phyloP scores from a whole-genome alignment of 2,888 invertebrate species.

The Philhelius pedissequus region DNA sequence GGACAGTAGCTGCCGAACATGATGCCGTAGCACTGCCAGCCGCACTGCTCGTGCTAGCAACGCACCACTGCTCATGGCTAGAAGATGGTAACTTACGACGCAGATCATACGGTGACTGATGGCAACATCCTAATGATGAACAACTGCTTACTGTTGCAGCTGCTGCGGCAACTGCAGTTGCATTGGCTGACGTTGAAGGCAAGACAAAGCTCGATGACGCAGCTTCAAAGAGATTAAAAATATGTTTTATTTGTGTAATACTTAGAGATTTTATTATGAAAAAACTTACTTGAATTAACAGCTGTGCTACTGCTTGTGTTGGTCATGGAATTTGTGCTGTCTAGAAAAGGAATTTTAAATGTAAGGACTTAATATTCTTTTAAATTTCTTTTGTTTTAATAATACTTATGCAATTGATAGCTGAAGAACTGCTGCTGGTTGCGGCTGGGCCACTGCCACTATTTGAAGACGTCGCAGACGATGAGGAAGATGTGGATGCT shows the following conservation, averaged over 20 bases:
- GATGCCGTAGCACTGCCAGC: constrained; percentile 58
- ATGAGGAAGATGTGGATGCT: constrained; percentile 68
- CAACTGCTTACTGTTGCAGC: constrained; percentile 72
- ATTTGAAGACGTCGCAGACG: constrained; percentile 48
- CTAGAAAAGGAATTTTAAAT: neutral
- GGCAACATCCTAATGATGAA: constrained; percentile 80
- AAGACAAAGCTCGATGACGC: constrained; percentile 60
- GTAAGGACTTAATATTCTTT: neutral
- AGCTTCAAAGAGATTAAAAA: neutral
- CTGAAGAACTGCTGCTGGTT: constrained; percentile 63
- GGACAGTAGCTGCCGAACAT: constrained; percentile 53
- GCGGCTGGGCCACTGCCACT: constrained; percentile 27
- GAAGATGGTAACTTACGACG: constrained; percentile 85
- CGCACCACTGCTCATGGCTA: constrained; percentile 77
- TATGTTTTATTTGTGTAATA: neutral
- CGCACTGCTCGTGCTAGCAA: constrained; percentile 66
- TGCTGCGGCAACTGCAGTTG: constrained; percentile 69
- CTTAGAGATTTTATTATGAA: constrained; percentile 42
- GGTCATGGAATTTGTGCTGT: constrained; percentile 64
- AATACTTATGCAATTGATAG: constrained; percentile 63
- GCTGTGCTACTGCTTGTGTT: constrained; percentile 65
- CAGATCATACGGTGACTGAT: constrained; percentile 94
- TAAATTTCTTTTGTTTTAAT: neutral
- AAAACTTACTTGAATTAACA: constrained; percentile 46
- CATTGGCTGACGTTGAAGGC: constrained; percentile 68